These are phyloP conservation scores for Andrena praecox DNA, from an alignment of 2,888 invertebrate genomes.

Conservation along the genomic window DNA sequence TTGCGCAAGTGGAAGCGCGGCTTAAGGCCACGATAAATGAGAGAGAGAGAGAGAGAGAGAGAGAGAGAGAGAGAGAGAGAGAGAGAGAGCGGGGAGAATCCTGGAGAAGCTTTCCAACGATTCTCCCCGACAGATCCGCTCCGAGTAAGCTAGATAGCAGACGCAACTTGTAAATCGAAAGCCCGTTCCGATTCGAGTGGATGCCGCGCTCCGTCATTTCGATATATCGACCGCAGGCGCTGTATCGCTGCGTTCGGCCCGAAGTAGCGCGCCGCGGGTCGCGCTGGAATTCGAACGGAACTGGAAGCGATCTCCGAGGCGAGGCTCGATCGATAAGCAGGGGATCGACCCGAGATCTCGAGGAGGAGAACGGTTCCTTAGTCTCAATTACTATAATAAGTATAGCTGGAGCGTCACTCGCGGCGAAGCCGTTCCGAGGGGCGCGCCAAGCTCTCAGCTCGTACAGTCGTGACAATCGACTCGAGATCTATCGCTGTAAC, in stretches of 20 bases:
- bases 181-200: constrained; percentile 35
- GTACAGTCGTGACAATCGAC: constrained; percentile 31
- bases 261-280: background rate
- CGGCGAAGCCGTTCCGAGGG: constrained; percentile 13
- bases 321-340: constrained; percentile 12
- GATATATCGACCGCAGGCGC: constrained; percentile 7
- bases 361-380: constrained; percentile 34
- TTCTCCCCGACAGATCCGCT: constrained; percentile 28
- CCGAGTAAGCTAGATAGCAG: constrained; percentile 21
- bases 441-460: constrained; percentile 20
- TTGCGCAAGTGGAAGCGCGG: background rate
- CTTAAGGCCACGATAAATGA: background rate
- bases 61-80: background rate
- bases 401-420: constrained; percentile 42
- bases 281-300: constrained; percentile 46
- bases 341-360: background rate
- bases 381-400: constrained; percentile 40
- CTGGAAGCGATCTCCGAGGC: constrained; percentile 22
- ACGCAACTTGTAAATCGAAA: constrained; percentile 23
- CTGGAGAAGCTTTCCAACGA: no score
- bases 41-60: background rate
- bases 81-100: background rate
- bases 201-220: background rate
- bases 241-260: constrained; percentile 3
- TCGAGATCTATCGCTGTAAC: constrained; percentile 31